Percentiles rank a stretch among this genome's conserved stretches.
These are phyloP conservation scores for Ornithoptera alexandrae DNA, from an alignment of 2,888 invertebrate genomes.

Conservation along the genomic window DNA sequence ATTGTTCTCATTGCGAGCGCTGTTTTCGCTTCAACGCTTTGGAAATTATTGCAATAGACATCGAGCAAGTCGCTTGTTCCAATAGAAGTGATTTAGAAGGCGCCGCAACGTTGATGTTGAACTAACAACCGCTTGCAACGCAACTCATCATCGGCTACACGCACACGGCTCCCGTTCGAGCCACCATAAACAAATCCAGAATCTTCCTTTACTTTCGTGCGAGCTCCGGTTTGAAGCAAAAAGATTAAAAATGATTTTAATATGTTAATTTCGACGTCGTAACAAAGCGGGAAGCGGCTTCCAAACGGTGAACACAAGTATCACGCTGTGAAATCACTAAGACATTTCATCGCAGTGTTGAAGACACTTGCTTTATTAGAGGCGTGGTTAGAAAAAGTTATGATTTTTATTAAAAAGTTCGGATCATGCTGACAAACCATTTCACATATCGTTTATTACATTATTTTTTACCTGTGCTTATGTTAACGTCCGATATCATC, in stretches of 20 bases:
- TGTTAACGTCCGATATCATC: slow-evolving; percentile 66
- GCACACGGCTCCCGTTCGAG: slow-evolving; percentile 43
- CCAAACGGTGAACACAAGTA: slow-evolving; percentile 65
- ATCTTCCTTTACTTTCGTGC: slow-evolving; percentile 43
- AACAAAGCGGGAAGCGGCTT: slow-evolving; percentile 62
- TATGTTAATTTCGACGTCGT: slow-evolving; percentile 45
- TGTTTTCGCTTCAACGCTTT: slow-evolving; percentile 63
- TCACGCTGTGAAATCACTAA: slow-evolving; percentile 67
- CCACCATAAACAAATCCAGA: slow-evolving; percentile 51
- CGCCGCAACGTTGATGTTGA: slow-evolving; percentile 41
- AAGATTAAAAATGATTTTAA: slow-evolving; percentile 64
- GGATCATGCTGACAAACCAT: slow-evolving; percentile 77
- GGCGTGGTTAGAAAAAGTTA: slow-evolving; percentile 51
- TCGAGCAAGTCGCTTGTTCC: slow-evolving; percentile 47
- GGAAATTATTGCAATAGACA: slow-evolving; percentile 71
- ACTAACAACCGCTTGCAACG: slow-evolving; percentile 38
- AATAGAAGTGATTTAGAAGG: slow-evolving; percentile 53
- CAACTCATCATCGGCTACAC: slow-evolving; percentile 43
- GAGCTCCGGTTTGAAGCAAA: slow-evolving; percentile 47
- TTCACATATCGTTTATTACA: slow-evolving; percentile 73
- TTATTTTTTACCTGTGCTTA: slow-evolving; percentile 57
- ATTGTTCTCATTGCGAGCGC: slow-evolving; percentile 64
- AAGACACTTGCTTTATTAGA: slow-evolving; percentile 67
- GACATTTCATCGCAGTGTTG: slow-evolving; percentile 69
- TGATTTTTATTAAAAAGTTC: slow-evolving; percentile 53